Conservation (phyloP, 2,797 vertebrate genomes). For the Delichon dasypus region DNA sequence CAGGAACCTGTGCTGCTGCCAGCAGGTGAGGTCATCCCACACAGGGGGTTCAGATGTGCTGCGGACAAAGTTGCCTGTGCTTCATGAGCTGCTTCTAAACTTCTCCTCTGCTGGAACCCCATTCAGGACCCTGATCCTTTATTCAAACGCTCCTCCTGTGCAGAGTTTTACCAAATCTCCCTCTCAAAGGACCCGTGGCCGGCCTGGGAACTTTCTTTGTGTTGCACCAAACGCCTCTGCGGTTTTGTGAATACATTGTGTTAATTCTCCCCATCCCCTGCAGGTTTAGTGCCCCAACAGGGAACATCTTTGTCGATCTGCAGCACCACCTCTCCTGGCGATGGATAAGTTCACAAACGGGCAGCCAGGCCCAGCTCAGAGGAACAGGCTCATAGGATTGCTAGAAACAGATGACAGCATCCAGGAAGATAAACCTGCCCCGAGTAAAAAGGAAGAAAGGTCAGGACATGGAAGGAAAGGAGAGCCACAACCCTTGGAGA, state of each 20-base stretch:
- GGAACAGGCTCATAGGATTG: conserved; percentile 18
- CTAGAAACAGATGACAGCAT: conserved; percentile 67
- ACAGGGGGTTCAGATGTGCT: conserved; percentile 12
- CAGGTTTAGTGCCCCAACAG: not conserved
- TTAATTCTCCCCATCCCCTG: not conserved
- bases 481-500: conserved; percentile 71
- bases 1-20: conserved; percentile 43
- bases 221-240: fast-evolving
- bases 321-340: not conserved
- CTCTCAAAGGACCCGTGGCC: not conserved
- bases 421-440: conserved; percentile 8
- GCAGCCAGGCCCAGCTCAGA: conserved; percentile 26
- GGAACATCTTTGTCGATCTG: not conserved
- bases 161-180: not conserved
- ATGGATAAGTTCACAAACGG: conserved; percentile 56
- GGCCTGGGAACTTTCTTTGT: not conserved
- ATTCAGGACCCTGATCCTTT: not conserved
- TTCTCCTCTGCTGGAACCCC: not conserved
- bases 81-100: not conserved
- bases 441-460: not conserved
- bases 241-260: not conserved
- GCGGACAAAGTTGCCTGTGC: not conserved
- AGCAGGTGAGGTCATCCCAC: conserved; percentile 64
- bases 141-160: not conserved
- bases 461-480: conserved; percentile 2